Conservation (phyloP, 2,797 vertebrate genomes). For the Sebastes hubbsi region DNA sequence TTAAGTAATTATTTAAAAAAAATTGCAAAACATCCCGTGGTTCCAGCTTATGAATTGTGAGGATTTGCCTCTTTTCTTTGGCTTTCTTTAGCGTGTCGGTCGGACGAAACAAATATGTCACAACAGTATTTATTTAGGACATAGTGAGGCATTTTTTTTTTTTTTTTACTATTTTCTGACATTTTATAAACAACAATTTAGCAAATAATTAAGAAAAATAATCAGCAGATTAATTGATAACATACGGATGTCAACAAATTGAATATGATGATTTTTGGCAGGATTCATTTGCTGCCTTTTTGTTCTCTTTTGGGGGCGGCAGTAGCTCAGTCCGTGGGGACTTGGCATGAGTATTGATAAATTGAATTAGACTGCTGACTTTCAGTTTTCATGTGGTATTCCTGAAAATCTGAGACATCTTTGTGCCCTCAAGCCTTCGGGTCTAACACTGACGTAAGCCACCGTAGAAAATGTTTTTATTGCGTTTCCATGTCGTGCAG, state of each 20-base stretch:
- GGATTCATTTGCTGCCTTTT: background rate
- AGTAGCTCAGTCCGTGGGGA: too few relatives aligned
- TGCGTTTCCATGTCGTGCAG: background rate
- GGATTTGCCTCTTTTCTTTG: background rate
- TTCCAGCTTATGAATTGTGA: background rate
- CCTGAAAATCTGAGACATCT: background rate
- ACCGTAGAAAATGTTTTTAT: background rate
- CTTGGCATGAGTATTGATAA: background rate
- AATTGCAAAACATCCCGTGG: background rate
- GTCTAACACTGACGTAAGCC: background rate
- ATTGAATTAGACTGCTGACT: background rate
- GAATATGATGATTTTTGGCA: background rate
- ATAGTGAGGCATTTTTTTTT: background rate
- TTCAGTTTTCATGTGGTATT: background rate
- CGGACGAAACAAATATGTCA: too few relatives aligned
- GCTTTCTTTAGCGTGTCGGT: too few relatives aligned
- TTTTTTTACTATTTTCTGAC: too few relatives aligned
- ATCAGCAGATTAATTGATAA: background rate
- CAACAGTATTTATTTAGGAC: background rate
- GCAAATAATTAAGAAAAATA: background rate
- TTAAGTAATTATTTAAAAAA: background rate
- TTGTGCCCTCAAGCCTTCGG: background rate
- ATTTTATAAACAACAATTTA: background rate
- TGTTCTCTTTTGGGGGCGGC: background rate
- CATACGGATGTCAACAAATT: background rate